Evolutionary conservation across 1,140 invertebrate genomes (phyloP), one percentile per base, ranked within the genome.

Genomic region (Cepaea nemoralis): DNA sequence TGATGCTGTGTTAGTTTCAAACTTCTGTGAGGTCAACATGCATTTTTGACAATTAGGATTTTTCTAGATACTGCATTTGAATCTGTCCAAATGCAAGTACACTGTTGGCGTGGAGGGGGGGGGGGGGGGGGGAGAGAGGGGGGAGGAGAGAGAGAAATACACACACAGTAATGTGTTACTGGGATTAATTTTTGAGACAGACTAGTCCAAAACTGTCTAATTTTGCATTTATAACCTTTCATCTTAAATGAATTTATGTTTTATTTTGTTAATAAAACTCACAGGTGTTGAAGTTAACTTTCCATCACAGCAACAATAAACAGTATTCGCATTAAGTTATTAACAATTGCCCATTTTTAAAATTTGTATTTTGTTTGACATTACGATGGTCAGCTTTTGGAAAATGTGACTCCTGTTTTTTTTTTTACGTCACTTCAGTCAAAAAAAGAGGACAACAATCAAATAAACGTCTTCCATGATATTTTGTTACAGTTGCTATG

Each of bases 401-500:
- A 71, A 40, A 71, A 24, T 71, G 69, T 71, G 37, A 71, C 37
- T 39, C 10, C 40, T 71, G n/a, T 71, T 8, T 67, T n/a, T n/a
- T n/a, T 37, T 69, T 6, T 39, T 16, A 39, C 35, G 31, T 35
- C 37, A 37, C 66, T 69, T 39, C 66, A 69, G 37, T 74, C n/a
- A 39, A 35, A 75, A 50, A 50, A 75, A 50, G 27, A 31, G 45
- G 45, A 50, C 19, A 50, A 75, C 24, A 77, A 77, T 77, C 50
- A 77, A 77, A 77, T 77, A 77, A 77, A 63, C 66, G 75, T 77
- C 75, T 77, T 77, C 75, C 75, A 77, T 63, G 55, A 63, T 75
- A 50, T 77, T 77, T 77, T 77, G 75, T 77, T 77, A 77, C 75
- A 63, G 55, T 77, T 77, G 75, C 75, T 77, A 63, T 63, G 55